These are phyloP conservation scores for Pseudachorutes palmiensis DNA, from an alignment of 1,140 invertebrate species.

Conservation along the genomic window DNA sequence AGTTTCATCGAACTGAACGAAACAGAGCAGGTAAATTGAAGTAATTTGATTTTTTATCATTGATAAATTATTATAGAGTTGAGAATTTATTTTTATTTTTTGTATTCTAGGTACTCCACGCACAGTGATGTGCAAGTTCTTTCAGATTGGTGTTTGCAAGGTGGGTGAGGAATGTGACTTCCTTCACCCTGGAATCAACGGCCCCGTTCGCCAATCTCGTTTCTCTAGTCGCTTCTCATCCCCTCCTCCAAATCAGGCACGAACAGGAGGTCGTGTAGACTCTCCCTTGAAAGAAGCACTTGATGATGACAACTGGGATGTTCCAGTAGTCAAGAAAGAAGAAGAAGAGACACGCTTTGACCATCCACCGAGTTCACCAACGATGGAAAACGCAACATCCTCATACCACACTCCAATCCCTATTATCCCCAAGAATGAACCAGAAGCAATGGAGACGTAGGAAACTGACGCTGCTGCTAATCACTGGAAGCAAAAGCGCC, in stretches of 20 bases:
- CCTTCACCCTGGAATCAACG: slow-evolving; percentile 4
- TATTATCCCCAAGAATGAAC: not conserved
- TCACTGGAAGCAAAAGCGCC: not conserved
- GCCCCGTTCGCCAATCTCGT: not conserved
- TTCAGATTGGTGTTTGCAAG: not conserved
- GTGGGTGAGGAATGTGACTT: slow-evolving; percentile 2
- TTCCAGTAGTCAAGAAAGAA: not conserved
- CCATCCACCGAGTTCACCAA: slow-evolving; percentile 2
- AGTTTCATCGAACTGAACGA: not conserved
- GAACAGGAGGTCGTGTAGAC: not conserved
- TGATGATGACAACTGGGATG: slow-evolving; percentile 8
- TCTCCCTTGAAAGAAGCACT: not conserved
- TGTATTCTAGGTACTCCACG: not conserved
- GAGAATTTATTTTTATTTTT: not conserved
- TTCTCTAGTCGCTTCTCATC: slow-evolving; percentile 7
- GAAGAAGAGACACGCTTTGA: not conserved
- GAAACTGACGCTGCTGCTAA: too few species aligned
- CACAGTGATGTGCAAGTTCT: slow-evolving; percentile 1
- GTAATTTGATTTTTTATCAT: not conserved
- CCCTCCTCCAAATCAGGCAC: not conserved
- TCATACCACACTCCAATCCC: not conserved
- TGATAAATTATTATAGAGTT: not conserved
- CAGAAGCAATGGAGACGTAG: too few species aligned
- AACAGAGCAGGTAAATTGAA: slow-evolving; percentile 1
- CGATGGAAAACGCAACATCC: not conserved